Conservation (phyloP, 2,888 invertebrate species). For the Morinoia aosen region DNA sequence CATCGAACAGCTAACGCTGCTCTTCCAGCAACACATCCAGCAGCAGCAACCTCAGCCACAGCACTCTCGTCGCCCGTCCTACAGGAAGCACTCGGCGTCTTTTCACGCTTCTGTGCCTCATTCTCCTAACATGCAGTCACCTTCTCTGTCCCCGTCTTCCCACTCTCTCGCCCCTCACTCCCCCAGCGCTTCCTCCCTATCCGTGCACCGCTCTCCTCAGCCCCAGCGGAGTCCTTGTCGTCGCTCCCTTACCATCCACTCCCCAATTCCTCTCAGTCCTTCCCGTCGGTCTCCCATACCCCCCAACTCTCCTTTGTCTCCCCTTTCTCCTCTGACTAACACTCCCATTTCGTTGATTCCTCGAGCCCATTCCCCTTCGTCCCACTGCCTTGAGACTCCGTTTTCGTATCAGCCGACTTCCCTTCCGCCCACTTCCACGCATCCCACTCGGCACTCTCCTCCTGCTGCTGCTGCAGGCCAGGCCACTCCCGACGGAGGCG, state of each 20-base stretch:
- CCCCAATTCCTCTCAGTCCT: conserved; percentile 19
- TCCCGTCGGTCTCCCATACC: conserved; percentile 42
- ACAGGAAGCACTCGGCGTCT: neutral
- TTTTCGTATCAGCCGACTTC: conserved; percentile 12
- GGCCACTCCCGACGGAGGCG: neutral
- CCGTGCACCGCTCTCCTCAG: conserved; percentile 31
- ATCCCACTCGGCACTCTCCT: neutral
- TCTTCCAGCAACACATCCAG: conserved; percentile 48
- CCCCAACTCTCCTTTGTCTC: conserved; percentile 5
- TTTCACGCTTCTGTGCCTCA: conserved; percentile 18
- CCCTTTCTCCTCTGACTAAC: conserved; percentile 27
- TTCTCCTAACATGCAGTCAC: conserved; percentile 34
- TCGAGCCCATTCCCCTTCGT: conserved; percentile 16
- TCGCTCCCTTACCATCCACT: neutral
- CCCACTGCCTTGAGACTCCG: conserved; percentile 41
- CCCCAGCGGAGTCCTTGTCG: conserved; percentile 36
- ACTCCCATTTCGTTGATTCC: neutral
- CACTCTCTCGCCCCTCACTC: neutral
- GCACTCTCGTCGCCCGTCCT: neutral
- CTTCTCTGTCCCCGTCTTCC: neutral
- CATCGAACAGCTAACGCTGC: conserved; percentile 42
- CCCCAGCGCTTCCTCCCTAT: neutral
- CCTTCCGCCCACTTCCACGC: conserved; percentile 38
- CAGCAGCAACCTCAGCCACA: neutral
- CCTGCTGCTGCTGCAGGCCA: neutral